phyloP scores from a whole-genome alignment of 2,888 invertebrate genomes.

The Cyrtodaria siliqua region DNA sequence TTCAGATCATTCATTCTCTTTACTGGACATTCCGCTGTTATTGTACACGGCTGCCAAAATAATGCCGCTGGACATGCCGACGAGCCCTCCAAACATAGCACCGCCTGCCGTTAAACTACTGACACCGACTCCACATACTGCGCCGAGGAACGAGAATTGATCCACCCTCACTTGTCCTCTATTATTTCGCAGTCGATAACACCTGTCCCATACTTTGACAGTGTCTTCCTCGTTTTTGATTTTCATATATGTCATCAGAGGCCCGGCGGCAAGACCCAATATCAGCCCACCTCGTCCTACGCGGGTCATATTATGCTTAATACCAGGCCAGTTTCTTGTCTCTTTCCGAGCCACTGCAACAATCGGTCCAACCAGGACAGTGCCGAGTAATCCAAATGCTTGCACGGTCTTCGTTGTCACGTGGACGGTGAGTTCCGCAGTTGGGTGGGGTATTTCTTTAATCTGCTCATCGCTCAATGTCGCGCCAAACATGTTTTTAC shows the following conservation, averaged over 20 bases:
- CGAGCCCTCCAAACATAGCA: constrained; percentile 59
- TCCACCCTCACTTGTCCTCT: constrained; percentile 59
- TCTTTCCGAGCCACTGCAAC: constrained; percentile 49
- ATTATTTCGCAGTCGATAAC: constrained; percentile 61
- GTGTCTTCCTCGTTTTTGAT: constrained; percentile 40
- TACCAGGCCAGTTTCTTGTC: constrained; percentile 49
- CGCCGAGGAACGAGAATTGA: constrained; percentile 44
- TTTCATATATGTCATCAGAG: constrained; percentile 42
- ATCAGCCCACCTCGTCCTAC: constrained; percentile 55
- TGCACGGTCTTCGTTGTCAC: constrained; percentile 60
- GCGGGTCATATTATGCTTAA: constrained; percentile 41
- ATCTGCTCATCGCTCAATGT: constrained; percentile 52
- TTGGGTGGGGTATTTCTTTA: constrained; percentile 46
- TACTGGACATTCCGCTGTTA: neutral
- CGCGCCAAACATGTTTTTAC: constrained; percentile 47
- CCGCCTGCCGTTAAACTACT: constrained; percentile 21
- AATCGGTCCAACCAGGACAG: constrained; percentile 53
- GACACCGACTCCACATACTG: constrained; percentile 39
- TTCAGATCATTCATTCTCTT: too few species aligned
- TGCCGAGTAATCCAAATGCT: constrained; percentile 55
- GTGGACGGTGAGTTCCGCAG: constrained; percentile 41
- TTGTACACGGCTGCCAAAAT: constrained; percentile 37
- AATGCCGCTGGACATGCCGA: constrained; percentile 59
- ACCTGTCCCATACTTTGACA: constrained; percentile 45
- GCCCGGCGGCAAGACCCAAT: constrained; percentile 45